Percentiles rank a stretch among this genome's conserved stretches.
These are phyloP conservation scores for Naso thynnoides DNA, from an alignment of 2,797 vertebrate species.

Conservation along the genomic window DNA sequence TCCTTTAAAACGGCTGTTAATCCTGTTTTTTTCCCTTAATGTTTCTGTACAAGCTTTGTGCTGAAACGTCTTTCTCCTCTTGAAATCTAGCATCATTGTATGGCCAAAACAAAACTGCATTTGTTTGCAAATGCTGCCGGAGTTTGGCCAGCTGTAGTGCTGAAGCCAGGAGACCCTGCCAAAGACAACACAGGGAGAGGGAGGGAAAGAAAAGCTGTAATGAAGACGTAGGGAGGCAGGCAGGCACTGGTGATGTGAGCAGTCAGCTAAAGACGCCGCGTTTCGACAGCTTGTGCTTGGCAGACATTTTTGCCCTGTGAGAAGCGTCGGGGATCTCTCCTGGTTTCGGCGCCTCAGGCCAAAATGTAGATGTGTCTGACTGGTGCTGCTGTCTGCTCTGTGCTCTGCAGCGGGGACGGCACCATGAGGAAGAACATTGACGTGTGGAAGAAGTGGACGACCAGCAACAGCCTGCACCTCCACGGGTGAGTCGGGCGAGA, in stretches of 20 bases:
- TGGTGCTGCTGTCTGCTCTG: conserved; percentile 41
- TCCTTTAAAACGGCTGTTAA: background rate
- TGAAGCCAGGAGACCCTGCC: conserved; percentile 50
- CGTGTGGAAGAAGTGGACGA: conserved; percentile 99
- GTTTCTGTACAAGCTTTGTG: background rate
- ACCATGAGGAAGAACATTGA: conserved; percentile 99
- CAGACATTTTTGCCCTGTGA: conserved; percentile 36
- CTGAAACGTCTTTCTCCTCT: background rate
- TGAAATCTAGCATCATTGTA: conserved; percentile 11
- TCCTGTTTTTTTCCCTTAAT: background rate
- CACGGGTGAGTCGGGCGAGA: conserved; percentile 88
- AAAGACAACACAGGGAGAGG: conserved; percentile 46
- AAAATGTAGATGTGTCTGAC: conserved; percentile 24
- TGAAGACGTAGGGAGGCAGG: conserved; percentile 33
- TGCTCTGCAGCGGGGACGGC: conserved; percentile 91
- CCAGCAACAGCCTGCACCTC: conserved; percentile 95
- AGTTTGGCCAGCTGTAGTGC: conserved; percentile 39
- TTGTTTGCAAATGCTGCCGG: conserved; percentile 41
- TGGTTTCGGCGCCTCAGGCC: conserved; percentile 22
- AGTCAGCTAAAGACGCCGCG: conserved; percentile 30
- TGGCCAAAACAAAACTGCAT: conserved; percentile 35
- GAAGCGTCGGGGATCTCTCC: conserved; percentile 19
- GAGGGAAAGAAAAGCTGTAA: conserved; percentile 27
- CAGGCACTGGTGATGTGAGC: conserved; percentile 28
- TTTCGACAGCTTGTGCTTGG: conserved; percentile 47